Base-by-base conservation (phyloP, 2,113 vertebrate genomes). In the Aldabrachelys gigantea region DNA sequence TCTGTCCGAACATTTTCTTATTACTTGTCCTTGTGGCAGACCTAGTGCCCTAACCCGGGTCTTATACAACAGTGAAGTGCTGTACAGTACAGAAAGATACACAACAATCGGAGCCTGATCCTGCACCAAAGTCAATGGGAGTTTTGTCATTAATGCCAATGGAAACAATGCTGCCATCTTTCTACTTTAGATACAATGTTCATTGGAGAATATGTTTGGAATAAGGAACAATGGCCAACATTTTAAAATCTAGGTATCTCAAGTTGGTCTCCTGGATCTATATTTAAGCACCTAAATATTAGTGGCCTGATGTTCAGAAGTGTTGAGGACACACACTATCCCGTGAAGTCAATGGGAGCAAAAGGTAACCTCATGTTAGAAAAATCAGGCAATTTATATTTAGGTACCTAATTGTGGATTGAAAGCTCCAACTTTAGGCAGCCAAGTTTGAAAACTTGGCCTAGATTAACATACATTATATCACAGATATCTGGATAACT, bases 241-340 rank as follows among this genome's bases (percentile, higher is more conserved):
- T 96, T 56, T 92, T 87, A 22, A 90, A 93, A 65, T 47, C 86
- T 92, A 52, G 56, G 93, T 94, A 89, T 49, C 86, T 76, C 84
- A 89, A 94, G 89, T 96, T 93, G 95, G 54, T 69, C 76, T 81
- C 72, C 47, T 44, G 84, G 91, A 56, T 83, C 93, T 96, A 92
- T 95, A 96, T 93, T 95, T 95, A 96, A 92, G 81, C 94, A 82
- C 91, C 89, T 93, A 96, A 78, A 96, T 92, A 69, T 88, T 95
- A 83, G 59, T 9, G 82, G 92, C 95, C 97, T 97, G 88, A n/a
- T 94, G 97, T 96, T 83, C 79, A 81, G 91, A 97, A 96, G 75
- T 65, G 90, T 95, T 96, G 84, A 96, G 72, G 85, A 89, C 52
- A 92, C 41, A 96, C 94, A 95, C 49, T n/a, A 90, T 72, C 85